Conservation (phyloP, 1,140 invertebrate genomes). For the Laupala kohalensis region DNA sequence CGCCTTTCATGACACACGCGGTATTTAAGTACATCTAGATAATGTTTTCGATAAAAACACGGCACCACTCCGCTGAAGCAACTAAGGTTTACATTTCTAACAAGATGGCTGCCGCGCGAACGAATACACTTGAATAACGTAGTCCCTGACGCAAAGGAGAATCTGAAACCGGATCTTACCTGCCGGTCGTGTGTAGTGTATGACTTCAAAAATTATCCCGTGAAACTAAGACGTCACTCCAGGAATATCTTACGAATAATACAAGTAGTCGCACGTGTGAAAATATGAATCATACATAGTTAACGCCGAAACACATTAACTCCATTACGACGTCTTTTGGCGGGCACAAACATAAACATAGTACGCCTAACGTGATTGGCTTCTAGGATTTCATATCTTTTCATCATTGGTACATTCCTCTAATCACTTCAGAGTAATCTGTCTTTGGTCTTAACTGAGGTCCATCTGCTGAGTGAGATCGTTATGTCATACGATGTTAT, state of each 20-base stretch:
- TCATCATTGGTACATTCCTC: constrained; percentile 16
- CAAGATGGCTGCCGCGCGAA: constrained; percentile 21
- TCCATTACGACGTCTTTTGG: constrained; percentile 10
- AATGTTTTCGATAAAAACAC: constrained; percentile 3
- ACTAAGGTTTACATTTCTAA: constrained; percentile 17
- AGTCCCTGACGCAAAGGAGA: constrained; percentile 13
- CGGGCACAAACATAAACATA: constrained; percentile 15
- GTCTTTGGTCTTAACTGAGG: too few species aligned
- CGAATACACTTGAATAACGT: constrained; percentile 17
- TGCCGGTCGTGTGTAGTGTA: background rate
- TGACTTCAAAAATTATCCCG: background rate
- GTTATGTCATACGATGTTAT: too few species aligned
- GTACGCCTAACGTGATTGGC: constrained; percentile 16
- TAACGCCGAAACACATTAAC: background rate
- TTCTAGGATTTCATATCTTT: constrained; percentile 13
- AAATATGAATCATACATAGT: background rate
- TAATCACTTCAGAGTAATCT: constrained; percentile 9
- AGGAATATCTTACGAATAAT: too few species aligned
- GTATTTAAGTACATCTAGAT: background rate
- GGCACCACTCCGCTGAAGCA: constrained; percentile 7
- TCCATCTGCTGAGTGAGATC: too few species aligned
- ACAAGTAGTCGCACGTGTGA: too few species aligned
- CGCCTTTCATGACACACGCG: background rate
- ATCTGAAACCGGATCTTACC: constrained; percentile 16
- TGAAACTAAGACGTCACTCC: too few species aligned